Evolutionary conservation across 2,888 invertebrate species (phyloP).

Genomic region (Diploptera punctata): DNA sequence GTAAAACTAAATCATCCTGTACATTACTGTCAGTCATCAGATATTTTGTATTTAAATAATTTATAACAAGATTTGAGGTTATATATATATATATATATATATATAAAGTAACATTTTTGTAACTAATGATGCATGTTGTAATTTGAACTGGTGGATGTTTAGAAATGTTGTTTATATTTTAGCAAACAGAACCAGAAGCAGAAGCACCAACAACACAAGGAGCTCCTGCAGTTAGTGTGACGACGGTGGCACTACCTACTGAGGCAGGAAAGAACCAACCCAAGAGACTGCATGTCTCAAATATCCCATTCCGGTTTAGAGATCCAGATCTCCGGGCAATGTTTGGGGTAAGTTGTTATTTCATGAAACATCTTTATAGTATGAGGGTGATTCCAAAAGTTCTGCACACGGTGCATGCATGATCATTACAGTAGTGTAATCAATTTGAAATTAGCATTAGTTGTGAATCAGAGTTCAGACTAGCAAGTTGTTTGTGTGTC

Average conservation of each 20-base stretch:
- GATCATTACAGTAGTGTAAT: slow-evolving; percentile 49
- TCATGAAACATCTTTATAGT: neutral
- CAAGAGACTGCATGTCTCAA: slow-evolving; percentile 97
- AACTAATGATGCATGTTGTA: too few relatives aligned
- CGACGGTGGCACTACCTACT: slow-evolving; percentile 58
- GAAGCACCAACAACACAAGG: slow-evolving; percentile 55
- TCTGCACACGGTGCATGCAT: too few relatives aligned
- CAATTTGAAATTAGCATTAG: slow-evolving; percentile 47
- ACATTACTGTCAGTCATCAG: too few relatives aligned
- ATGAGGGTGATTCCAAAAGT: too few relatives aligned
- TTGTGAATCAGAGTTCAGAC: neutral
- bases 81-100: too few relatives aligned
- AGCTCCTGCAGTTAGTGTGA: slow-evolving; percentile 55
- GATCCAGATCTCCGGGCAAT: slow-evolving; percentile 98
- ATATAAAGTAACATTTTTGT: too few relatives aligned
- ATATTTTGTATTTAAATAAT: too few relatives aligned
- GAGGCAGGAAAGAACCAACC: slow-evolving; percentile 74
- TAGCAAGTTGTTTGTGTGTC: too few relatives aligned
- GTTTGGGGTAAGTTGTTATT: slow-evolving; percentile 97
- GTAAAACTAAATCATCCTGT: too few relatives aligned
- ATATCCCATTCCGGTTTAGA: slow-evolving; percentile 99
- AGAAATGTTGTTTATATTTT: too few relatives aligned
- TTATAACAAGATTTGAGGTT: too few relatives aligned
- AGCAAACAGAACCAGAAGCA: slow-evolving; percentile 66
- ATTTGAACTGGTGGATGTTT: too few relatives aligned